These are phyloP conservation scores for Pica pica DNA, from an alignment of 2,113 vertebrate genomes.

Conservation along the genomic window DNA sequence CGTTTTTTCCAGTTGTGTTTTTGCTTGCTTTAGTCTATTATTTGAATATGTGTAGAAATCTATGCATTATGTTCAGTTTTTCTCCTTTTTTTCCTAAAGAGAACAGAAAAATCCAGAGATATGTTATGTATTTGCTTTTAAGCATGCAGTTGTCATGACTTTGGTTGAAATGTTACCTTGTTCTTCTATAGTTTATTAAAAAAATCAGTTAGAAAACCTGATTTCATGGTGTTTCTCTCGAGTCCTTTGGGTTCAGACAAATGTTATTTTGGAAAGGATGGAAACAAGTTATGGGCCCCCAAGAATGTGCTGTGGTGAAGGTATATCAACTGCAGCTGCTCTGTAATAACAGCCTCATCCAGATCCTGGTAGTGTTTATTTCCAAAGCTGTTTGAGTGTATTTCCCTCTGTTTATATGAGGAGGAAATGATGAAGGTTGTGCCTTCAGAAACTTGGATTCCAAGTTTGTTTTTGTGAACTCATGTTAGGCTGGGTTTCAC, in stretches of 20 bases:
- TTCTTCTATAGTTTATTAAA: conserved; percentile 67
- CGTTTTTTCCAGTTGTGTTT: neutral
- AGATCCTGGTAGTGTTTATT: neutral
- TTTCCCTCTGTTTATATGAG: neutral
- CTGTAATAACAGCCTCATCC: accelerated
- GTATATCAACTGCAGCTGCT: accelerated
- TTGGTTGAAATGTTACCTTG: conserved; percentile 37
- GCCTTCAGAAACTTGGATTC: neutral
- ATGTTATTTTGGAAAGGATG: neutral
- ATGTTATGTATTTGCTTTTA: conserved; percentile 36
- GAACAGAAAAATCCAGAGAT: neutral
- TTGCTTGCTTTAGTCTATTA: conserved; percentile 25
- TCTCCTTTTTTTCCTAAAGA: neutral
- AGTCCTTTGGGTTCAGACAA: neutral
- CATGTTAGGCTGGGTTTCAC: accelerated
- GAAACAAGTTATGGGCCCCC: neutral
- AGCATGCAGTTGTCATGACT: conserved; percentile 50
- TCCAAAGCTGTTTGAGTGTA: neutral
- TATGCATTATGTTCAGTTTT: neutral
- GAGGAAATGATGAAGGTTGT: neutral
- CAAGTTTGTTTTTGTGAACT: neutral
- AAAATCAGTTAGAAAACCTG: conserved; percentile 32
- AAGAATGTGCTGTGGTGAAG: neutral
- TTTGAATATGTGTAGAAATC: conserved; percentile 28
- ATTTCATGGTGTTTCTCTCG: conserved; percentile 6